These are phyloP conservation scores for Zootoca vivipara DNA, from an alignment of 2,113 vertebrate species.

Conservation along the genomic window DNA sequence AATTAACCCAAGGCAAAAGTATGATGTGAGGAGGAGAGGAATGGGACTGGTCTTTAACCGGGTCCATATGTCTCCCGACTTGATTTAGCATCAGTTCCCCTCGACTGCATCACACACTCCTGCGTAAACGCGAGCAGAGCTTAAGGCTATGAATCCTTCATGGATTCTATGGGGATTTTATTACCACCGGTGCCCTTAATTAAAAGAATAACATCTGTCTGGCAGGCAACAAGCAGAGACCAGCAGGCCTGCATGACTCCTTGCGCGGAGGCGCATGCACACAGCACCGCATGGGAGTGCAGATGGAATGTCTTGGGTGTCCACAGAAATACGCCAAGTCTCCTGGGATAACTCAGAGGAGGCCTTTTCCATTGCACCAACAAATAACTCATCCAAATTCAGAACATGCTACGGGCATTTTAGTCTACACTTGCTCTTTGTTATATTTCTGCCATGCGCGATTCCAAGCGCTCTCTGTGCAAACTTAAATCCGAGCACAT, in stretches of 20 bases:
- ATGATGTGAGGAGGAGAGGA: background rate
- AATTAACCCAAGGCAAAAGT: constrained; percentile 20
- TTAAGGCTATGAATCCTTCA: constrained; percentile 20
- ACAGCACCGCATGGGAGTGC: rapidly evolving
- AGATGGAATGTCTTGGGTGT: background rate
- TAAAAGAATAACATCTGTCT: constrained; percentile 13
- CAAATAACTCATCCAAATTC: background rate
- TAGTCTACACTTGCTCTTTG: too few species aligned
- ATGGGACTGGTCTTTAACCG: background rate
- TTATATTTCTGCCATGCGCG: background rate
- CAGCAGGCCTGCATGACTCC: background rate
- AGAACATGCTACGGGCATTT: background rate
- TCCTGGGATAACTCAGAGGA: background rate
- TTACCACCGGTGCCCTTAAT: background rate
- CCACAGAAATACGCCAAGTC: background rate
- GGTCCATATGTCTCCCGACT: constrained; percentile 14
- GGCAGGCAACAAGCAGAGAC: constrained; percentile 10
- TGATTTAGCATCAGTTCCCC: constrained; percentile 30
- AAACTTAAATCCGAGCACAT: background rate
- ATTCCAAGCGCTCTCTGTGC: background rate
- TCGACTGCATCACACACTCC: background rate
- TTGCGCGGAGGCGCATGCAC: background rate
- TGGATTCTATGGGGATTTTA: background rate
- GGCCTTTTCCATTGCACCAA: background rate
- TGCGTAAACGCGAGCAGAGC: background rate